Evolutionary conservation across 2,113 vertebrate genomes (phyloP), one percentile per base, ranked within the genome.

Genomic region (Cairina moschata): DNA sequence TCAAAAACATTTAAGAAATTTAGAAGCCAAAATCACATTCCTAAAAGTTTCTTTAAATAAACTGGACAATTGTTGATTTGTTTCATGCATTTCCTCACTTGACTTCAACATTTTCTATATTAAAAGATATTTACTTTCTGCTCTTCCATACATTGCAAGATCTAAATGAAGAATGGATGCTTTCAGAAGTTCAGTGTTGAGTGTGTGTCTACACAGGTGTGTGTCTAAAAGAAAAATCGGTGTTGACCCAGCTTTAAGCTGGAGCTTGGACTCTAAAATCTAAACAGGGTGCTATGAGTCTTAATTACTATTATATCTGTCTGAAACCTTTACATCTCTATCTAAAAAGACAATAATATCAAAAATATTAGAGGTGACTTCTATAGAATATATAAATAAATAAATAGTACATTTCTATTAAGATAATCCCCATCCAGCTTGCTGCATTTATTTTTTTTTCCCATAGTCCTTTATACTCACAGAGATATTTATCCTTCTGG

Each of bases 381-480:
- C 66, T 60, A 26, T 36, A 36, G 5, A 23, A 69, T 46, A 66
- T 4, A 32, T 28, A 52, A 21, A 59, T 7, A 66, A 4, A 48
- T 7, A 66, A 5, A 13, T 16, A 59, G 5, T 13, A 50, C n/a
- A 67, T 62, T 56, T 38, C 60, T 46, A 31, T 26, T 52, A 58
- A 58, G 62, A 79, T 17, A 68, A 3, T 22, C 16, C 58, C 34
- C 3, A 14, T 5, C 1, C n/a, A 66, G 6, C 22, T 72, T 81
- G 22, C 2, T 62, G 4, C 8, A 65, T 82, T 59, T 34, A 3
- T 2, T 11, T 34, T 68, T 38, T 28, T n/a, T 6, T 3, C 5
- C 21, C 31, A 1, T 7, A 44, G 1, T 32, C 34, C 40, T 80
- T 63, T 13, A 1, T 38, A 29, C 5, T 54, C 3, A 4, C 7